Percentiles rank a stretch among this genome's conserved stretches.
phyloP scores from a whole-genome alignment of 92 coral and sea anemone species.

The Hydrozoanthus gracilis region DNA sequence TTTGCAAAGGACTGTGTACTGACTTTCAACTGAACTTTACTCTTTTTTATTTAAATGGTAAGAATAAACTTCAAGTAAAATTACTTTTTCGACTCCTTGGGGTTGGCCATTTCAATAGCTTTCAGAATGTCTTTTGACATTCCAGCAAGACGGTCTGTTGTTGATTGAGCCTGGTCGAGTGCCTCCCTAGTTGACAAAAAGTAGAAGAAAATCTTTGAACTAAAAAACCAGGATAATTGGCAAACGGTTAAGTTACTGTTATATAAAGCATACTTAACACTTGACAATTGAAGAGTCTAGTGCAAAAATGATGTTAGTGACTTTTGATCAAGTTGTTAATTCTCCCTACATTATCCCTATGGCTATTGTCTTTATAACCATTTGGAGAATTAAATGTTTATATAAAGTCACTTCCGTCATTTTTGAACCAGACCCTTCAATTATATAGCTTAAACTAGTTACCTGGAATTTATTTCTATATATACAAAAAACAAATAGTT shows the following conservation, averaged over 20 bases:
- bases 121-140: constrained; percentile 93
- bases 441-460: too few relatives aligned
- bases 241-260: background rate
- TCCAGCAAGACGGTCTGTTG: constrained; percentile 82
- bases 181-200: constrained; percentile 75
- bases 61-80: background rate
- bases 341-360: too few relatives aligned
- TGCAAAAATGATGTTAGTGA: too few relatives aligned
- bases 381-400: too few relatives aligned
- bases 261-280: too few relatives aligned
- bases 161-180: constrained; percentile 82
- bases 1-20: background rate
- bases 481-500: too few relatives aligned
- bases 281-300: too few relatives aligned
- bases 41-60: background rate
- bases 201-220: background rate
- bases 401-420: too few relatives aligned
- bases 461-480: too few relatives aligned
- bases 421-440: too few relatives aligned
- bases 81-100: constrained; percentile 95
- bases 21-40: background rate
- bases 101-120: constrained; percentile 89
- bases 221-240: background rate
- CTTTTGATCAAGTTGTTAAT: too few relatives aligned
- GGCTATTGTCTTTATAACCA: too few relatives aligned